Evolutionary conservation across 2,113 vertebrate species (phyloP).

Genomic region (Lamprotornis superbus): DNA sequence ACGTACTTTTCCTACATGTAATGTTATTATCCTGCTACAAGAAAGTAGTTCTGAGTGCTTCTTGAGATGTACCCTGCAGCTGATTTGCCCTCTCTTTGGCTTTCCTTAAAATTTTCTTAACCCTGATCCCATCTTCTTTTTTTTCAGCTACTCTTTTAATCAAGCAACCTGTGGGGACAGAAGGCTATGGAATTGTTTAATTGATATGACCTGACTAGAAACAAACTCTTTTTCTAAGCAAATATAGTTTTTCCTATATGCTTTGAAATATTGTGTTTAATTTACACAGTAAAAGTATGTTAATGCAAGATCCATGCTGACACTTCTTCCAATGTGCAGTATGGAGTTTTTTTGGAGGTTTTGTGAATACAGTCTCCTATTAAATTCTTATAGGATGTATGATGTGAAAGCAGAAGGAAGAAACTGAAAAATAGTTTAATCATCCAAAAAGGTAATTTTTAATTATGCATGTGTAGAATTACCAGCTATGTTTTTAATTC

Average conservation of each 20-base stretch:
- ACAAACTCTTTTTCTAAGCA: background rate
- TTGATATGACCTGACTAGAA: background rate
- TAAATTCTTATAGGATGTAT: background rate
- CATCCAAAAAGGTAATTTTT: background rate
- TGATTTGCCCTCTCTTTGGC: background rate
- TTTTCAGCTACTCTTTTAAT: background rate
- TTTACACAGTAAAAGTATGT: background rate
- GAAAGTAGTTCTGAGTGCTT: background rate
- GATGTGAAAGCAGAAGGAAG: background rate
- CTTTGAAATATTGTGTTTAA: background rate
- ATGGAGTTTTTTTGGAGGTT: accelerated
- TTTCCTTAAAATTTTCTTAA: background rate
- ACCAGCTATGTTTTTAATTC: background rate
- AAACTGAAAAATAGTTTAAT: background rate
- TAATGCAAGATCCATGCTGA: background rate
- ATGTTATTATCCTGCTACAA: background rate
- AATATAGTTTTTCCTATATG: background rate
- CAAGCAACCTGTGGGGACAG: background rate
- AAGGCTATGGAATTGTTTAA: background rate
- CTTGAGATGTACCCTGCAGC: background rate
- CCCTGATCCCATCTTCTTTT: accelerated
- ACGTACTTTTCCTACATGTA: background rate
- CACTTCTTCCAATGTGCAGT: background rate
- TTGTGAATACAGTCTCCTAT: background rate
- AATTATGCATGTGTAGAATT: background rate